Conservation (phyloP, 2,113 vertebrate genomes). For the Siniperca knerii region DNA sequence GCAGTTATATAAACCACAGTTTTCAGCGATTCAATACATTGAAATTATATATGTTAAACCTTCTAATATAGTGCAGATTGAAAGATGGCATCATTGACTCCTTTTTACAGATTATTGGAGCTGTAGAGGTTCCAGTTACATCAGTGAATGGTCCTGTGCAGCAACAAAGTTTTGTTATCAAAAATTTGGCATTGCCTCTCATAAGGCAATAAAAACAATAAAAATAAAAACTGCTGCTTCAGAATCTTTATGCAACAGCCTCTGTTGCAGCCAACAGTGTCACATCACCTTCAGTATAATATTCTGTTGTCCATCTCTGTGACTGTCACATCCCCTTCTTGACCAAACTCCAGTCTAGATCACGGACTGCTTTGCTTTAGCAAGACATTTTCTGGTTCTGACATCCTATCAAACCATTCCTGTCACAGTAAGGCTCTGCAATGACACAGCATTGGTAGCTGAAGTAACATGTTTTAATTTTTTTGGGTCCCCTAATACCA, state of each 20-base stretch:
- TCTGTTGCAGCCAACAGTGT: background rate
- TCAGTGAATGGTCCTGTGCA: background rate
- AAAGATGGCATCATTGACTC: background rate
- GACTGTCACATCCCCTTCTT: background rate
- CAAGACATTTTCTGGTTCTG: background rate
- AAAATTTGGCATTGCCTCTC: background rate
- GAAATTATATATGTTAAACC: slow-evolving; percentile 15
- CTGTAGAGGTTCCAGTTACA: background rate
- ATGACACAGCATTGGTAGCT: background rate
- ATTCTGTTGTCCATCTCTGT: background rate
- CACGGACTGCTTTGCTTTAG: background rate
- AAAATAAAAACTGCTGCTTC: background rate
- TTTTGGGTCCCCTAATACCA: background rate
- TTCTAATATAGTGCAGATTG: background rate
- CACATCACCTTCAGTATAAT: background rate
- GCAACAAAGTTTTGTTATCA: background rate
- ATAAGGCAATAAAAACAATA: too few relatives aligned
- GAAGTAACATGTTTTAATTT: background rate
- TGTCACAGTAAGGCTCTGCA: background rate
- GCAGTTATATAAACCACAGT: background rate
- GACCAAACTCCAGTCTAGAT: background rate
- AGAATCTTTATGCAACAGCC: background rate
- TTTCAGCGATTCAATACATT: background rate
- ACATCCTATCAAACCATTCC: background rate
- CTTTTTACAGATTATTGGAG: slow-evolving; percentile 2